Evolutionary conservation across 1,140 invertebrate species (phyloP).

Genomic region (Dendrolimus kikuchii): DNA sequence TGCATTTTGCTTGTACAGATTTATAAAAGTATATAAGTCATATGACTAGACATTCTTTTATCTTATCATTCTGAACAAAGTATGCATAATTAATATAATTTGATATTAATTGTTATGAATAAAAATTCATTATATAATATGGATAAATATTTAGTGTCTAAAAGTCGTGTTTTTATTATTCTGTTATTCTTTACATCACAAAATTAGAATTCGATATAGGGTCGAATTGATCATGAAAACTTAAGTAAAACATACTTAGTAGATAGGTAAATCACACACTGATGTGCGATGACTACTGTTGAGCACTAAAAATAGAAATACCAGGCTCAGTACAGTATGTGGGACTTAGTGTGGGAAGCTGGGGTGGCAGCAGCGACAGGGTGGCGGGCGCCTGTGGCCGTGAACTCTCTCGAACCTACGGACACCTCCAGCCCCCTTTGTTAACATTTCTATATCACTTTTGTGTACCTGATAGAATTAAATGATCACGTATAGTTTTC

Average conservation of each 20-base stretch:
- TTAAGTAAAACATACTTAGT: not conserved
- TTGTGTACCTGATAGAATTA: not conserved
- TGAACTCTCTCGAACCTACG: constrained; percentile 56
- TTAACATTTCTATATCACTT: constrained; percentile 6
- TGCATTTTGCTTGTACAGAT: too few species aligned
- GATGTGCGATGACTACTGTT: constrained; percentile 1
- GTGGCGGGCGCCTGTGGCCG: constrained; percentile 32
- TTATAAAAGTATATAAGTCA: too few species aligned
- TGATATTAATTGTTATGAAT: too few species aligned
- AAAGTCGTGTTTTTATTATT: too few species aligned
- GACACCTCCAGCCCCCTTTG: constrained; percentile 17
- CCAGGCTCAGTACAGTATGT: constrained; percentile 9
- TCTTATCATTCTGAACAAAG: too few species aligned
- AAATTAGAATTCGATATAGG: too few species aligned
- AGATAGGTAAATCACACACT: not conserved
- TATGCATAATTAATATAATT: too few species aligned
- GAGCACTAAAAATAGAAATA: constrained; percentile 28
- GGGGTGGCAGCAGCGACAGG: constrained; percentile 11
- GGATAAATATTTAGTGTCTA: too few species aligned
- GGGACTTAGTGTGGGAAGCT: constrained; percentile 6
- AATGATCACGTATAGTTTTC: not conserved
- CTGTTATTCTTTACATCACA: too few species aligned
- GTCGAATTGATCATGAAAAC: too few species aligned
- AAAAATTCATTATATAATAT: too few species aligned
- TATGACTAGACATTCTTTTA: too few species aligned